Conservation (phyloP, 2,797 vertebrate species). For the Phataginus tricuspis region DNA sequence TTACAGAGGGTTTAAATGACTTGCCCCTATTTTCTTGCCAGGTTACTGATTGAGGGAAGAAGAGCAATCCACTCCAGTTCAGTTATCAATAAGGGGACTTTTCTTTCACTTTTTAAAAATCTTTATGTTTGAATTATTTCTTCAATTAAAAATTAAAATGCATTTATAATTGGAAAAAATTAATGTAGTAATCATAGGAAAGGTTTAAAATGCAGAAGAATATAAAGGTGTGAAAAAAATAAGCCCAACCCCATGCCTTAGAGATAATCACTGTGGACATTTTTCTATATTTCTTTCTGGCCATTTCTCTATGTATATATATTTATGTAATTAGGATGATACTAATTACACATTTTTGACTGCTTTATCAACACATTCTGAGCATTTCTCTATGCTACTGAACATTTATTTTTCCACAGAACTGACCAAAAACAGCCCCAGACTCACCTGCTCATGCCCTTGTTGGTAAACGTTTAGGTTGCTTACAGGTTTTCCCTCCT, state of each 20-base stretch:
- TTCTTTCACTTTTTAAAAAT: neutral
- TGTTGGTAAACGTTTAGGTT: neutral
- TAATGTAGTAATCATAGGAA: neutral
- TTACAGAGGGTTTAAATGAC: neutral
- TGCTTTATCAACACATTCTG: neutral
- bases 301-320: neutral
- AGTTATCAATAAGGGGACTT: neutral
- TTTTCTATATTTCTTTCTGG: constrained; percentile 6
- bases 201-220: neutral
- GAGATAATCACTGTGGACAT: neutral
- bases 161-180: neutral
- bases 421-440: neutral
- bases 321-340: neutral
- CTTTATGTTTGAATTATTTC: neutral
- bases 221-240: neutral
- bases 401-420: neutral
- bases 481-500: neutral
- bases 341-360: neutral
- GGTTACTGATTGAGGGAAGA: neutral
- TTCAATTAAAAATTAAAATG: neutral
- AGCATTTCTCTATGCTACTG: neutral
- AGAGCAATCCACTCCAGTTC: neutral
- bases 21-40: neutral
- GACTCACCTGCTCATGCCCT: neutral
- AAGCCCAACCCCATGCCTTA: neutral